These are phyloP conservation scores for Hermaeophaga mercurialis DNA, from an alignment of 2,888 invertebrate species.

Conservation along the genomic window DNA sequence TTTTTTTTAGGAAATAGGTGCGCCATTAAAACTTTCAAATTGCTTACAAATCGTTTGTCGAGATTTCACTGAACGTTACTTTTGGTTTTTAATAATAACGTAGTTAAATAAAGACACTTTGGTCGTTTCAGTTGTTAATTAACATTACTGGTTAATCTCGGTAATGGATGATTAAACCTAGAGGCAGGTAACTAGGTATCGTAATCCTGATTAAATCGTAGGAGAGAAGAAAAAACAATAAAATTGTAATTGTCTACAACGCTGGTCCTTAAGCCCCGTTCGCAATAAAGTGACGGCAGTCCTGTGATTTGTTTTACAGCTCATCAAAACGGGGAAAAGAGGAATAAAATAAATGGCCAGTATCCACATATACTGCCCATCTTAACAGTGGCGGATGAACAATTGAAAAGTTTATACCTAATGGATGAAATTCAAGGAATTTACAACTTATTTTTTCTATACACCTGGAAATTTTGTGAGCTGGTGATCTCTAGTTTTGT, in stretches of 20 bases:
- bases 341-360: slow-evolving; percentile 41
- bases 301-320: slow-evolving; percentile 49
- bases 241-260: slow-evolving; percentile 31
- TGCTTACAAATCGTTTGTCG: too few relatives aligned
- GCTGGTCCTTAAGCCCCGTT: slow-evolving; percentile 29
- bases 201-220: slow-evolving; percentile 24
- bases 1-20: not conserved
- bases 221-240: slow-evolving; percentile 25
- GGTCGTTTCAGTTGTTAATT: too few relatives aligned
- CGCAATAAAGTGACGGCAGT: slow-evolving; percentile 40
- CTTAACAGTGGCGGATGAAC: slow-evolving; percentile 36
- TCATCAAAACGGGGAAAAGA: slow-evolving; percentile 47
- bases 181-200: slow-evolving; percentile 2
- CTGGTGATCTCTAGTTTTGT: too few relatives aligned
- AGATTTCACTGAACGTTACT: too few relatives aligned
- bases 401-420: too few relatives aligned
- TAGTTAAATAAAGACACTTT: too few relatives aligned
- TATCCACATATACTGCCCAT: slow-evolving; percentile 31
- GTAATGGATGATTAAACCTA: not conserved
- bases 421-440: too few relatives aligned
- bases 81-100: too few relatives aligned
- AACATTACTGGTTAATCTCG: too few relatives aligned
- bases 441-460: too few relatives aligned
- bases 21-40: too few relatives aligned
- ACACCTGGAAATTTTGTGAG: too few relatives aligned